Percentiles rank a stretch among this genome's conserved stretches.
These are phyloP conservation scores for Timema cristinae DNA, from an alignment of 2,888 invertebrate genomes.

Conservation along the genomic window DNA sequence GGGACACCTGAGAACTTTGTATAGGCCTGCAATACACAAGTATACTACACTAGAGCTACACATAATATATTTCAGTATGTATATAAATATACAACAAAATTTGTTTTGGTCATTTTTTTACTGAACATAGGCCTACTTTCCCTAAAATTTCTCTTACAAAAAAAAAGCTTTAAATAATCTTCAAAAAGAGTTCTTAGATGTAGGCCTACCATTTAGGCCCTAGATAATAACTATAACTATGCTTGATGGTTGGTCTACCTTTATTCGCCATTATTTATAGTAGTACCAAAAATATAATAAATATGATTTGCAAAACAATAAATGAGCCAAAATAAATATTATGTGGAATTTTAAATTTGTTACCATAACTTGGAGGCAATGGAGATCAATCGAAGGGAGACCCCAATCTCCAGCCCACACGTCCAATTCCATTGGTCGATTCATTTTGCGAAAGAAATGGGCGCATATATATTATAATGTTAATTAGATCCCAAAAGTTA, in stretches of 20 bases:
- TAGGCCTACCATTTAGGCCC: too few species aligned
- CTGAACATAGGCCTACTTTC: too few species aligned
- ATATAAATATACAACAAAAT: too few species aligned
- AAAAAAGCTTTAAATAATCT: too few species aligned
- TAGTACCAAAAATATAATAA: too few species aligned
- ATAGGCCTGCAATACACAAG: constrained; percentile 50
- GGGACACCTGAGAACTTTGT: constrained; percentile 75
- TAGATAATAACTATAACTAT: too few species aligned
- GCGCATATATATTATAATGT: background rate
- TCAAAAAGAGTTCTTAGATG: too few species aligned
- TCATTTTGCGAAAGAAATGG: constrained; percentile 20
- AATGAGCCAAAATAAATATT: background rate
- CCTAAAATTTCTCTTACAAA: too few species aligned
- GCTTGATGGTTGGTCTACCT: too few species aligned
- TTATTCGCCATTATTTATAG: too few species aligned
- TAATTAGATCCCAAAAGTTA: too few species aligned
- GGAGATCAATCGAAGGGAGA: constrained; percentile 77
- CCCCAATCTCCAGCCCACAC: constrained; percentile 88
- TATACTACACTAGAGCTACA: constrained; percentile 15
- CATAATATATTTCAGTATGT: background rate
- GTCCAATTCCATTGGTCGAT: constrained; percentile 52
- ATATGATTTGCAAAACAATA: background rate
- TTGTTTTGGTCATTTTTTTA: too few species aligned
- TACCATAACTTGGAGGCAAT: constrained; percentile 78
- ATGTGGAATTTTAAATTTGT: constrained; percentile 32